phyloP scores from a whole-genome alignment of 2,888 invertebrate species.

The Plemyria rubiginata region DNA sequence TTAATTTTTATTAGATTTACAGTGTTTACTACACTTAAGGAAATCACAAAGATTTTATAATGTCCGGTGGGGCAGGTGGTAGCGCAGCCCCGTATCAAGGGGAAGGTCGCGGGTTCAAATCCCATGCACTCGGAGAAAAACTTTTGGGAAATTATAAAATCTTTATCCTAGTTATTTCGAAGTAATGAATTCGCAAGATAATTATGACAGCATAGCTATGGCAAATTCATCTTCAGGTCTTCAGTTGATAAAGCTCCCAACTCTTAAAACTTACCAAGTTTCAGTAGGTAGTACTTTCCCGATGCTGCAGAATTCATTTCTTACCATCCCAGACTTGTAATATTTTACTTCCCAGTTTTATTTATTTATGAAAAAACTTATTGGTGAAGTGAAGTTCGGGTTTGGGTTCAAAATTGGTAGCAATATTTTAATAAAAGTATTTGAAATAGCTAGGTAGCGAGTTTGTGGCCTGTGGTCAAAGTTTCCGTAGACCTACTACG shows the following conservation, averaged over 20 bases:
- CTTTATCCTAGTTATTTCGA: neutral
- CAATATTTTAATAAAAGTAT: neutral
- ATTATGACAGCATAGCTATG: slow-evolving; percentile 5
- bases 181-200: slow-evolving; percentile 2
- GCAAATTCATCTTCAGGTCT: slow-evolving; percentile 17
- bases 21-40: too few species aligned
- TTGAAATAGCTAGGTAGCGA: neutral
- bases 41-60: too few species aligned
- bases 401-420: neutral
- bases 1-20: too few species aligned
- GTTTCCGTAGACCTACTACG: too few species aligned
- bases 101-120: too few species aligned
- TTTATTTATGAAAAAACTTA: slow-evolving; percentile 28
- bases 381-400: neutral
- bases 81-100: too few species aligned
- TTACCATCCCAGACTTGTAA: slow-evolving; percentile 31
- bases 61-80: too few species aligned
- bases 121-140: too few species aligned
- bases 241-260: slow-evolving; percentile 37
- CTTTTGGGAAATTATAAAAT: too few species aligned
- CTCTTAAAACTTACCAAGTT: slow-evolving; percentile 40
- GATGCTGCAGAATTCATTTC: slow-evolving; percentile 35
- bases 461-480: too few species aligned
- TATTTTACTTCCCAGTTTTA: slow-evolving; percentile 35
- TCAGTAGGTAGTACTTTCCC: slow-evolving; percentile 36